Conservation (phyloP, 2,888 invertebrate species). For the Anaspis maculata region DNA sequence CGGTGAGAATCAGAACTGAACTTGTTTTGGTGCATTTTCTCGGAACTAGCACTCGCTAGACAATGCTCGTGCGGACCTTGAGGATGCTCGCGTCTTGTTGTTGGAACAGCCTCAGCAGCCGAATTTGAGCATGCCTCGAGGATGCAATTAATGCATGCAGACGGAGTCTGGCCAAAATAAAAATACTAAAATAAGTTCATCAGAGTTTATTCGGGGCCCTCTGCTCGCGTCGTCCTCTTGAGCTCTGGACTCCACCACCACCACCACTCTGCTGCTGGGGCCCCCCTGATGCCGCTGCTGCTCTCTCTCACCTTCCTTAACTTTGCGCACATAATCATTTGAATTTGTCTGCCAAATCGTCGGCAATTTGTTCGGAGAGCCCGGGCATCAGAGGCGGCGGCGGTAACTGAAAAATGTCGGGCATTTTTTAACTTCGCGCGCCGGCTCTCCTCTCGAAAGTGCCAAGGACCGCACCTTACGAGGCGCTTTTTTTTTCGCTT, state of each 20-base stretch:
- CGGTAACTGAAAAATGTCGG: conserved; percentile 5
- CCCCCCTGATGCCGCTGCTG: conserved; percentile 23
- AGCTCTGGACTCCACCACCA: too few relatives aligned
- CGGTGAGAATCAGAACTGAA: too few relatives aligned
- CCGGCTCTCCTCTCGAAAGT: too few relatives aligned
- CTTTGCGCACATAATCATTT: conserved; percentile 25
- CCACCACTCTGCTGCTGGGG: too few relatives aligned
- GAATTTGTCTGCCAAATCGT: conserved; percentile 24
- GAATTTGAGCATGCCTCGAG: conserved; percentile 34
- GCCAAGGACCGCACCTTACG: too few relatives aligned
- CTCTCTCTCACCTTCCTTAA: conserved; percentile 32
- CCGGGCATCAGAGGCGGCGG: too few relatives aligned
- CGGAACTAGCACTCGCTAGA: too few relatives aligned
- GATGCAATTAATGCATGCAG: conserved; percentile 42
- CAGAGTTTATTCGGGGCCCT: conserved; percentile 29
- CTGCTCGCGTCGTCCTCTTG: too few relatives aligned
- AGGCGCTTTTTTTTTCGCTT: too few relatives aligned
- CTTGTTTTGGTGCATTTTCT: too few relatives aligned
- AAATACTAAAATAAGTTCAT: conserved; percentile 30
- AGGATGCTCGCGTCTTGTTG: too few relatives aligned
- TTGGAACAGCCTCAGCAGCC: conserved; percentile 26
- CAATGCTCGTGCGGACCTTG: conserved; percentile 6
- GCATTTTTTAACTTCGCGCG: conserved; percentile 10
- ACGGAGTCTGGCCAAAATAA: conserved; percentile 29
- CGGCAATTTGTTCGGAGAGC: conserved; percentile 19